Evolutionary conservation across 2,797 vertebrate species (phyloP), one percentile per base, ranked within the genome.

Genomic region (Artibeus lituratus): DNA sequence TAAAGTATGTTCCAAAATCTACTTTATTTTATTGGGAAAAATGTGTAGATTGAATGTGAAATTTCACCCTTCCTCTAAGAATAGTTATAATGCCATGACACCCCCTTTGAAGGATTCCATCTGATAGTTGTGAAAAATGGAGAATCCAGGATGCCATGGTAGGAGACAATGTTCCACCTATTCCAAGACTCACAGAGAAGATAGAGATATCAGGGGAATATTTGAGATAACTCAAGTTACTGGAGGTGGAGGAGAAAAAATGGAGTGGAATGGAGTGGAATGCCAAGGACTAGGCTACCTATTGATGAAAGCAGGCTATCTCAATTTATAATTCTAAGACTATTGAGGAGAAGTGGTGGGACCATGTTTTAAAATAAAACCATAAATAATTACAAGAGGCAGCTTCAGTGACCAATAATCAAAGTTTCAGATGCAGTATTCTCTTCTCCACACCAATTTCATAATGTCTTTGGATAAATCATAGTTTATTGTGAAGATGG

Each of bases 321-420:
- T 87, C 21, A 15, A 7, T 77, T 89, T 93, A 85, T 44, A 70
- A 82, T 92, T 57, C 92, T 93, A 44, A 91, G 65, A 90, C 69
- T 92, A 92, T 96, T 74, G n/a, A 69, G 32, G 83, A 96, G 21
- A 76, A 95, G 94, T 94, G 94, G 82, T 94, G 18, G 55, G 86
- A 39, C 35, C 97, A 16, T 69, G 4, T 96, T 95, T 84, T 73
- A 57, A 91, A 98, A 95, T 86, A 97, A 98, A 96, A 69, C 19
- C 88, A 22, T 87, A 95, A 96, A 85, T 78, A 93, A 96, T n/a
- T 85, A 16, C 51, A 95, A 29, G 21, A 83, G 78, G 12, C 12
- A 97, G 32, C 87, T 97, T 96, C 78, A 97, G 29, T 76, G 65
- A 90, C 94, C 95, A 98, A 97, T 98, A 97, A 98, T 97, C 95